Percentiles rank a stretch among this genome's conserved stretches.
Conservation (phyloP, 1,140 invertebrate species). For the Ceratoteleas bidentatus region DNA sequence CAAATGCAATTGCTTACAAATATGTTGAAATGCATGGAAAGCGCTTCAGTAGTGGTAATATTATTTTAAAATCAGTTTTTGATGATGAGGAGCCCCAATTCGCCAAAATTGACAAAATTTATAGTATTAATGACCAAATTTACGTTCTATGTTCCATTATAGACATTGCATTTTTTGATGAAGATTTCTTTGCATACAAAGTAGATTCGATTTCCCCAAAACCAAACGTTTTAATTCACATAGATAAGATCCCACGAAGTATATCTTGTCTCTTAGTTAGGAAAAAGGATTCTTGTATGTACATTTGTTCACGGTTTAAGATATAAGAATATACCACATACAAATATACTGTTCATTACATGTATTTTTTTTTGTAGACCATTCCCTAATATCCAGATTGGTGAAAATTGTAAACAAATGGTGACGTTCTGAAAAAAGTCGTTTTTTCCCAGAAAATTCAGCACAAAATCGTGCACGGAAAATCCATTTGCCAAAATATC, state of each 20-base stretch:
- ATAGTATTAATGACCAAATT: constrained; percentile 8
- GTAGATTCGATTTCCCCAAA: constrained; percentile 1
- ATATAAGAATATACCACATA: no score
- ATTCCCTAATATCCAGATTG: no score
- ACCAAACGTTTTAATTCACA: constrained; percentile 7
- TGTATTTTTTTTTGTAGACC: no score
- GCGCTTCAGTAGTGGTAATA: neutral
- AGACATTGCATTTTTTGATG: constrained; percentile 14
- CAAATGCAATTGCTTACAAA: constrained; percentile 8
- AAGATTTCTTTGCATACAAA: constrained; percentile 24
- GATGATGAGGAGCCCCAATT: constrained; percentile 16
- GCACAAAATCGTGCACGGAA: no score
- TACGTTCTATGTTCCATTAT: constrained; percentile 16
- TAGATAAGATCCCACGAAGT: neutral
- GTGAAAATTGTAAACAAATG: no score
- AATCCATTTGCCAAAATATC: no score
- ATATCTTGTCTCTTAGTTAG: constrained; percentile 14
- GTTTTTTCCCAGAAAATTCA: no score
- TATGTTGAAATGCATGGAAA: constrained; percentile 26
- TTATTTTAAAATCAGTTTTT: constrained; percentile 16
- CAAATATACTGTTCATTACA: no score
- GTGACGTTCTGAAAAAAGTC: no score
- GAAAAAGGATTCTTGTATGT: neutral
- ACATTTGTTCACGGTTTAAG: neutral
- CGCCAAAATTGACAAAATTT: constrained; percentile 6